A percentile compares a stretch with the other conserved stretches of the same genome.
Evolutionary conservation across 1,140 invertebrate genomes (phyloP).

Genomic region (Drosophila auraria): DNA sequence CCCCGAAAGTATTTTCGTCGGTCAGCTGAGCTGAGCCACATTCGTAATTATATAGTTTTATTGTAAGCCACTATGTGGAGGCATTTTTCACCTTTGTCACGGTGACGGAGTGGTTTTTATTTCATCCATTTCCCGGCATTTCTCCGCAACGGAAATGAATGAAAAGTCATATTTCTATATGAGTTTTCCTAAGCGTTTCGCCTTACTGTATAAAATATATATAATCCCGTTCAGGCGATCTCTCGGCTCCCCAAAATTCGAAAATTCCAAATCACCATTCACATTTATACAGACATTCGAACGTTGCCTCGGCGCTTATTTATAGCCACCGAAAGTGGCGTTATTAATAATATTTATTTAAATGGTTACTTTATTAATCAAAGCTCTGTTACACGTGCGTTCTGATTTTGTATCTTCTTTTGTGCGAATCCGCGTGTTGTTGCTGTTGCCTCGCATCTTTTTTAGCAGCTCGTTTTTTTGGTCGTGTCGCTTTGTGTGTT

Average conservation of each 20-base stretch:
- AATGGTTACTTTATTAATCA: slow-evolving; percentile 75
- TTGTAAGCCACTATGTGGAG: slow-evolving; percentile 36
- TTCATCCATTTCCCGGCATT: slow-evolving; percentile 15
- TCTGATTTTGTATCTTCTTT: slow-evolving; percentile 64
- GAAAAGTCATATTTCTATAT: slow-evolving; percentile 33
- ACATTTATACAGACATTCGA: slow-evolving; percentile 29
- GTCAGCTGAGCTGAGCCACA: slow-evolving; percentile 42
- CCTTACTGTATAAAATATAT: slow-evolving; percentile 1
- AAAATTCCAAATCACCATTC: slow-evolving; percentile 28
- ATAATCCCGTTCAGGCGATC: slow-evolving; percentile 2
- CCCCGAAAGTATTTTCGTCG: slow-evolving; percentile 44
- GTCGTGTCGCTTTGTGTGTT: slow-evolving; percentile 63
- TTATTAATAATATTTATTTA: slow-evolving; percentile 75
- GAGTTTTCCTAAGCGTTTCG: slow-evolving; percentile 8
- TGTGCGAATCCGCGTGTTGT: slow-evolving; percentile 41
- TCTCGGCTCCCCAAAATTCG: not conserved
- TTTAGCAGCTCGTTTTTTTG: slow-evolving; percentile 42
- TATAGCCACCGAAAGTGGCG: slow-evolving; percentile 59
- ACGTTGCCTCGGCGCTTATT: slow-evolving; percentile 57
- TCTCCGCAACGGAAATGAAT: slow-evolving; percentile 39
- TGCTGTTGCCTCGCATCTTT: slow-evolving; percentile 37
- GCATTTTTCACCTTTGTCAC: slow-evolving; percentile 46
- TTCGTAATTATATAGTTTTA: slow-evolving; percentile 49
- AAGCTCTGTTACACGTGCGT: slow-evolving; percentile 72
- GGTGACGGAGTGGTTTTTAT: slow-evolving; percentile 35